Percentiles rank a stretch among this genome's conserved stretches.
phyloP scores from a whole-genome alignment of 2,888 invertebrate genomes.

The Amorpha juglandis region DNA sequence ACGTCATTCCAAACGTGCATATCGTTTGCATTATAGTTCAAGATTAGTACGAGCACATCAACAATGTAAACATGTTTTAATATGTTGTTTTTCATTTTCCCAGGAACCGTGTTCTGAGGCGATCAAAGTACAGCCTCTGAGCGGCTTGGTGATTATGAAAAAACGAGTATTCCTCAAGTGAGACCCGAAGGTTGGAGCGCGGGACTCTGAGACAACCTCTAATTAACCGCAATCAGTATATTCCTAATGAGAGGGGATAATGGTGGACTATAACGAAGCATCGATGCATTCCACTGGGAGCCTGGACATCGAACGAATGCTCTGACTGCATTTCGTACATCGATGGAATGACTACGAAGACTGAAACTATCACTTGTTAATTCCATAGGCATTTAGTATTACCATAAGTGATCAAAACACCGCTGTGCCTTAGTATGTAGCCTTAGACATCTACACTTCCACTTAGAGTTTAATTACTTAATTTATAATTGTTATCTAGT shows the following conservation, averaged over 20 bases:
- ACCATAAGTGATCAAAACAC: conserved; percentile 66
- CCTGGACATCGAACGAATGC: conserved; percentile 69
- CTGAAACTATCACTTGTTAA: conserved; percentile 74
- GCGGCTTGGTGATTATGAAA: conserved; percentile 81
- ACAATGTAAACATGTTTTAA: conserved; percentile 29
- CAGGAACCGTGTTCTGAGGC: conserved; percentile 77
- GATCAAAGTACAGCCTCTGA: conserved; percentile 79
- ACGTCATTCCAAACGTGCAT: conserved; percentile 7
- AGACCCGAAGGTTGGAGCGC: conserved; percentile 70
- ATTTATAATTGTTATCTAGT: conserved; percentile 78
- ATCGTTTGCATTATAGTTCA: background rate
- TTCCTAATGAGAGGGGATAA: conserved; percentile 84
- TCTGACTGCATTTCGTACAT: conserved; percentile 72
- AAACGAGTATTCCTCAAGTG: conserved; percentile 78
- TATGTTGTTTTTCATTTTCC: conserved; percentile 63
- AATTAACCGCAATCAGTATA: conserved; percentile 84
- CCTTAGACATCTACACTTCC: conserved; percentile 67
- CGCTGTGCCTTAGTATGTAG: conserved; percentile 78
- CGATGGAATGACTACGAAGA: conserved; percentile 74
- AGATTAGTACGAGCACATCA: background rate
- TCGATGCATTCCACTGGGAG: conserved; percentile 77
- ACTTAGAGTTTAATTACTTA: conserved; percentile 56
- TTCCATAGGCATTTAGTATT: conserved; percentile 77
- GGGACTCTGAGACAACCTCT: conserved; percentile 75
- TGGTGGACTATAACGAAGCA: conserved; percentile 80